Conservation (phyloP, 1,140 invertebrate species). For the Aphaenogaster rudis region DNA sequence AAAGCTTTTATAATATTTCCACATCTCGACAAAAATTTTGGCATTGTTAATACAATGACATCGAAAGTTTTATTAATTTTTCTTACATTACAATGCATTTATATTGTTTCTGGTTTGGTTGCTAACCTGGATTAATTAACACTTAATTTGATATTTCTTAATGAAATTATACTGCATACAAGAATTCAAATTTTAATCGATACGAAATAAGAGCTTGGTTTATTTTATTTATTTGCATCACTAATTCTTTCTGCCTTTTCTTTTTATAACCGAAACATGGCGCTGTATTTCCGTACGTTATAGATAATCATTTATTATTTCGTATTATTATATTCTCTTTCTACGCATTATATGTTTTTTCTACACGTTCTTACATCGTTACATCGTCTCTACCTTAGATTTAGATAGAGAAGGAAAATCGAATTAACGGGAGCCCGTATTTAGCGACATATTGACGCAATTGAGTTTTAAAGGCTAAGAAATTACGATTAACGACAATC, state of each 20-base stretch:
- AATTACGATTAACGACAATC: conserved; percentile 33
- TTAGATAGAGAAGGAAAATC: background rate
- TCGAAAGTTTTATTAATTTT: background rate
- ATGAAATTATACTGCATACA: background rate
- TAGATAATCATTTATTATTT: background rate
- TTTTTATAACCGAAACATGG: background rate
- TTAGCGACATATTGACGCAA: background rate
- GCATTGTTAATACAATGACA: background rate
- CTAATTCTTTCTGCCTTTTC: background rate
- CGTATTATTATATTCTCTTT: background rate
- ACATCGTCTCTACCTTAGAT: background rate
- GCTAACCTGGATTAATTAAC: background rate
- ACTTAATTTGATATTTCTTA: background rate
- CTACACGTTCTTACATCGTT: background rate
- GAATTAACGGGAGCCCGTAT: background rate
- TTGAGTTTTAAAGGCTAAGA: conserved; percentile 8
- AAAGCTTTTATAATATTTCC: background rate
- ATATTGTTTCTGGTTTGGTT: background rate
- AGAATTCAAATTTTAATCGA: background rate
- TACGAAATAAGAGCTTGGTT: background rate
- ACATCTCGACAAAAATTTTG: background rate
- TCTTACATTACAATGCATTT: conserved; percentile 5
- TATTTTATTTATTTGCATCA: background rate
- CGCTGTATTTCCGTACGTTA: background rate
- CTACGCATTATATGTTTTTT: background rate